Conservation (phyloP, 2,797 vertebrate genomes). For the Petrocephalus schoutedeni region DNA sequence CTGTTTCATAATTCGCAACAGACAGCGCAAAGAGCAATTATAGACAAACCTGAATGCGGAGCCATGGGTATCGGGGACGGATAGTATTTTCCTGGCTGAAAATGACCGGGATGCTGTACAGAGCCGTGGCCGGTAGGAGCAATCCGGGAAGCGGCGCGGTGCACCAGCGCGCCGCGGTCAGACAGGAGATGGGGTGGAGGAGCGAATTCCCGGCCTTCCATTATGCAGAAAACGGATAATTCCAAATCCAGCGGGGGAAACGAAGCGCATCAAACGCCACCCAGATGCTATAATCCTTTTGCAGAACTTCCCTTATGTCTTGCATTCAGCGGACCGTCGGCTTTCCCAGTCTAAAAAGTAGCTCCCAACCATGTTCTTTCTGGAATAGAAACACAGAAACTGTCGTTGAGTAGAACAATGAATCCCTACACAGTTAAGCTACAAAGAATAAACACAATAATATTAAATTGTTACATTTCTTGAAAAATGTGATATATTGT, state of each 20-base stretch:
- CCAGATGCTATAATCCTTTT: slow-evolving; percentile 69
- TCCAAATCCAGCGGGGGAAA: slow-evolving; percentile 63
- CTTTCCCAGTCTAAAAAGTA: slow-evolving; percentile 58
- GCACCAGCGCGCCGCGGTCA: slow-evolving; percentile 80
- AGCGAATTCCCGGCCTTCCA: slow-evolving; percentile 94
- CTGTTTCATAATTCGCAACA: neutral
- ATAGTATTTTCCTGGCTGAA: slow-evolving; percentile 89
- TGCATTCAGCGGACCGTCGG: slow-evolving; percentile 60
- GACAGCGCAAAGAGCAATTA: neutral
- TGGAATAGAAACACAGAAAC: slow-evolving; percentile 42
- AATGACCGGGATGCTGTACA: slow-evolving; percentile 78
- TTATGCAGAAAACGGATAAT: slow-evolving; percentile 67
- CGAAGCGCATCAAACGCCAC: slow-evolving; percentile 60
- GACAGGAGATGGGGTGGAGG: slow-evolving; percentile 85
- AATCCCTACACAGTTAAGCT: neutral
- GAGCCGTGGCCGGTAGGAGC: slow-evolving; percentile 71
- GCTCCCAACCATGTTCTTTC: slow-evolving; percentile 65
- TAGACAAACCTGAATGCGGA: slow-evolving; percentile 83
- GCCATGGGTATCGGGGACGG: slow-evolving; percentile 85
- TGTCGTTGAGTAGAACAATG: slow-evolving; percentile 13
- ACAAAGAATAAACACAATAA: neutral
- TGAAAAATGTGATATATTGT: neutral
- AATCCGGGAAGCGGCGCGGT: slow-evolving; percentile 76
- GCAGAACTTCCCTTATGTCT: slow-evolving; percentile 53
- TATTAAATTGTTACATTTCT: neutral